Evolutionary conservation across 2,113 vertebrate genomes (phyloP).

Genomic region (Crypturellus undulatus): DNA sequence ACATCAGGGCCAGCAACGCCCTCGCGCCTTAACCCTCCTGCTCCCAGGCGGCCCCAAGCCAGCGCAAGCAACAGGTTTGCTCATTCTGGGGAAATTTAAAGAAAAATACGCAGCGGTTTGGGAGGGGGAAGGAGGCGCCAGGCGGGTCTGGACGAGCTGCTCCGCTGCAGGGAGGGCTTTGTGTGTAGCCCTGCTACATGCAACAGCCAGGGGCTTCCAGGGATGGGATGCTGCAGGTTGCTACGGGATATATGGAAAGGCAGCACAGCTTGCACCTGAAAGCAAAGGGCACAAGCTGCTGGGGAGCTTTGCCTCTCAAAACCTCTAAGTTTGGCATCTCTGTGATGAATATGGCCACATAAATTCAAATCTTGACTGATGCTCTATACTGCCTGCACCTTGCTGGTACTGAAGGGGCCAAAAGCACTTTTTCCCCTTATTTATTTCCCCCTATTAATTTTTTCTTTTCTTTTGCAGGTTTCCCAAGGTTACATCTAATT

Average conservation of each 20-base stretch:
- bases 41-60: not conserved
- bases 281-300: not conserved
- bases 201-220: accelerated
- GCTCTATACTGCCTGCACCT: not conserved
- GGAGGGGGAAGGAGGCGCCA: not conserved
- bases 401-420: not conserved
- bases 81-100: not conserved
- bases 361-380: not conserved
- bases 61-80: not conserved
- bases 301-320: not conserved
- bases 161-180: not conserved
- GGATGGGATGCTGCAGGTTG: accelerated
- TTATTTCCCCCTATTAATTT: not conserved
- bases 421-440: not conserved
- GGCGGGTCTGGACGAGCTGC: not conserved
- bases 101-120: not conserved
- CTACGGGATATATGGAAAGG: accelerated
- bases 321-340: not conserved
- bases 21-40: slow-evolving; percentile 77
- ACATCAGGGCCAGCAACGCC: slow-evolving; percentile 89
- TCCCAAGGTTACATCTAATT: not conserved
- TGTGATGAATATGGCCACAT: not conserved
- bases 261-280: not conserved
- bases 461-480: not conserved
- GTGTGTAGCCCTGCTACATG: accelerated